These are phyloP conservation scores for Xestia xanthographa DNA, from an alignment of 2,888 invertebrate genomes.

Conservation along the genomic window DNA sequence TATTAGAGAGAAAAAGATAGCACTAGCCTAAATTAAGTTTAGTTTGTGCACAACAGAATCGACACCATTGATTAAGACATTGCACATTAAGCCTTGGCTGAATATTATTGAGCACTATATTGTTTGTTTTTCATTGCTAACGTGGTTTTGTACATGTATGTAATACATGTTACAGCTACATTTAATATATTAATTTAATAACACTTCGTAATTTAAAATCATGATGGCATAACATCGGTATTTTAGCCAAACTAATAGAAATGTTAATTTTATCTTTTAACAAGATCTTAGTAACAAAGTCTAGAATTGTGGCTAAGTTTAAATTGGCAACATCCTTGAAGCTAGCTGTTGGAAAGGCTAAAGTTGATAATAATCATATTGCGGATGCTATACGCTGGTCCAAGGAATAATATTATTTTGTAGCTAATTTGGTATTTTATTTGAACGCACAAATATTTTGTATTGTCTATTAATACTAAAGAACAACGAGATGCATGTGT, in stretches of 20 bases:
- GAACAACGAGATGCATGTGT: no score
- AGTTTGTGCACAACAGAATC: no score
- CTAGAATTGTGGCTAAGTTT: slow-evolving; percentile 54
- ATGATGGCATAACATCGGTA: slow-evolving; percentile 45
- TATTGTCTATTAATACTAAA: neutral
- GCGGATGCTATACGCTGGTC: slow-evolving; percentile 42
- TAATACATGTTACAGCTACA: neutral
- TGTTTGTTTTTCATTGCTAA: neutral
- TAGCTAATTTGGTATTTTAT: slow-evolving; percentile 16
- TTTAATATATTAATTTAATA: no score
- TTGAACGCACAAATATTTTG: neutral
- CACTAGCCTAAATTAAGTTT: no score
- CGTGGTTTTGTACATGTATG: neutral
- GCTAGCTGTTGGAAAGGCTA: slow-evolving; percentile 51
- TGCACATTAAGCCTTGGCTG: neutral
- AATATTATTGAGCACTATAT: neutral
- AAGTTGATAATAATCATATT: slow-evolving; percentile 54
- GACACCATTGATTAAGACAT: neutral
- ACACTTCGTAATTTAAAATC: slow-evolving; percentile 12
- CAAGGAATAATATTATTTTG: slow-evolving; percentile 3
- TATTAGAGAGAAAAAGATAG: no score
- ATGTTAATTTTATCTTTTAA: slow-evolving; percentile 59
- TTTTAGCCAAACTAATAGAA: slow-evolving; percentile 53
- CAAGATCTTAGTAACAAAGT: slow-evolving; percentile 46
- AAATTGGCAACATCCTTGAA: slow-evolving; percentile 61